These are phyloP conservation scores for Porphyrio hochstetteri DNA, from an alignment of 2,113 vertebrate genomes.

Conservation along the genomic window DNA sequence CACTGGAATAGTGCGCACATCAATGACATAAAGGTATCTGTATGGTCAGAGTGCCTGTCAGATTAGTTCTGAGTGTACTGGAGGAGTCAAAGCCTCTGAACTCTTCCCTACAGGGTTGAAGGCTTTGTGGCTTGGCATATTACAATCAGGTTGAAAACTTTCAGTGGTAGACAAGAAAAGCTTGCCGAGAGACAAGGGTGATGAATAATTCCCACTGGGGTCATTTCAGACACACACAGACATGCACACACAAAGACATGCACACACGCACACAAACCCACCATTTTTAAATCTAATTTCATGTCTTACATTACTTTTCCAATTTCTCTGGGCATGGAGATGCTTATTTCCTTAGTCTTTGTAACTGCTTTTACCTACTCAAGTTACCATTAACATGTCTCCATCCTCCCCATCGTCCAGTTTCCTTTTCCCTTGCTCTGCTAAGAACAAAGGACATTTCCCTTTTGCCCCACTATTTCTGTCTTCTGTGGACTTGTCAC, in stretches of 20 bases:
- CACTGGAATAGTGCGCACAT: too few relatives aligned
- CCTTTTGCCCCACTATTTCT: not conserved
- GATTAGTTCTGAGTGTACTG: not conserved
- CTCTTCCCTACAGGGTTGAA: not conserved
- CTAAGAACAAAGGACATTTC: not conserved
- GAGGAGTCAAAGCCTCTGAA: not conserved
- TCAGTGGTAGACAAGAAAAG: not conserved
- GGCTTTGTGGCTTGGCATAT: not conserved
- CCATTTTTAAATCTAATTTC: not conserved
- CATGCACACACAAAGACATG: not conserved
- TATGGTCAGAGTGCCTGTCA: not conserved
- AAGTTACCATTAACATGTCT: not conserved
- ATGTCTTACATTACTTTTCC: not conserved
- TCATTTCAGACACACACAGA: not conserved
- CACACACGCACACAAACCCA: not conserved
- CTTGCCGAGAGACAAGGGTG: not conserved
- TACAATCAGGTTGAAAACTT: not conserved
- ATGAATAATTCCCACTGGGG: not conserved
- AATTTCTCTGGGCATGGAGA: not conserved
- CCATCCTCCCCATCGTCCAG: not conserved
- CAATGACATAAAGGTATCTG: not conserved
- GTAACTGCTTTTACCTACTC: not conserved
- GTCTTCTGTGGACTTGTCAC: not conserved
- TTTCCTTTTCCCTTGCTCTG: not conserved
- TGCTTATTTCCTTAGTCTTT: not conserved